Evolutionary conservation across 2,888 invertebrate species (phyloP).

Genomic region (Leptopterna dolabrata): DNA sequence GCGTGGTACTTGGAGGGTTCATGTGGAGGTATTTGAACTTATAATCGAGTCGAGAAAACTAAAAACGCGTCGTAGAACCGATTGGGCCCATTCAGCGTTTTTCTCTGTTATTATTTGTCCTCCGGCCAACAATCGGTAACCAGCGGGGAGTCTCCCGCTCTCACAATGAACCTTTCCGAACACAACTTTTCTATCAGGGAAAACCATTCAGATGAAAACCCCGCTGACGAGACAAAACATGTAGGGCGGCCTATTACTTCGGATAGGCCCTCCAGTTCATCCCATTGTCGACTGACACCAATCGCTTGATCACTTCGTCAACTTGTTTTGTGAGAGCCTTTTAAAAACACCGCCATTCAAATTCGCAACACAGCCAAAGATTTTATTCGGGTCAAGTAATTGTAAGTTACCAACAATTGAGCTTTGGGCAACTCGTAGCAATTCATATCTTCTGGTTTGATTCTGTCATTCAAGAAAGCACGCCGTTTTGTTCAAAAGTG

Average conservation of each 20-base stretch:
- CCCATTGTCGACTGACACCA: background rate
- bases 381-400: too few species aligned
- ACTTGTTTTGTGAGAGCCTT: background rate
- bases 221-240: background rate
- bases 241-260: background rate
- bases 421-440: too few species aligned
- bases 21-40: too few species aligned
- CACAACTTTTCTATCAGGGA: background rate
- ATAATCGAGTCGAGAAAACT: too few species aligned
- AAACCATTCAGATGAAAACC: conserved; percentile 9
- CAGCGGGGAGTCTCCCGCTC: background rate
- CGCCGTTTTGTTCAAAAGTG: too few species aligned
- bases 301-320: background rate
- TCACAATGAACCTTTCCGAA: background rate
- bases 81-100: too few species aligned
- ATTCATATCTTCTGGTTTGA: too few species aligned
- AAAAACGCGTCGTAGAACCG: too few species aligned
- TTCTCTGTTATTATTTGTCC: too few species aligned
- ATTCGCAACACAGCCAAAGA: background rate
- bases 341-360: background rate
- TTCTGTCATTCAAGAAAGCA: too few species aligned
- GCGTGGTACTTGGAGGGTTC: too few species aligned
- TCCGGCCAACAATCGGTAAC: background rate
- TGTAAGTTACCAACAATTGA: too few species aligned
- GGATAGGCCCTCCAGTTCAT: background rate